Evolutionary conservation across 1,140 invertebrate species (phyloP).

Genomic region (Lasaia peninsularis): DNA sequence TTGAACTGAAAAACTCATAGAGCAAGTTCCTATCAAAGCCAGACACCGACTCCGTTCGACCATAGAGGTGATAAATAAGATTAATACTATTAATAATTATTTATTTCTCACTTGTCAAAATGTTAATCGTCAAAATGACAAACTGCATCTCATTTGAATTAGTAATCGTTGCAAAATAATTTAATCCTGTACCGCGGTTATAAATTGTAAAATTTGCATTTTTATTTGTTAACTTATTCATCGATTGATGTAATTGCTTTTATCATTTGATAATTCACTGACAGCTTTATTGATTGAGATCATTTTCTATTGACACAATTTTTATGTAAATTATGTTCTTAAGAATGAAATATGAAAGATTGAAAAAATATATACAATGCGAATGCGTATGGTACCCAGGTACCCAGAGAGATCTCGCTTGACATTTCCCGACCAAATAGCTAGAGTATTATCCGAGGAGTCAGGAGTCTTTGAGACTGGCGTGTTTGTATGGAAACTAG

Average conservation of each 20-base stretch:
- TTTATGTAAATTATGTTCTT: not conserved
- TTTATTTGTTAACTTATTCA: not conserved
- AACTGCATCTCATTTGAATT: constrained; percentile 4
- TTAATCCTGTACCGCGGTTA: not conserved
- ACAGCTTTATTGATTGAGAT: not conserved
- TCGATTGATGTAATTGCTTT: not conserved
- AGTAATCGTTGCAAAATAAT: not conserved
- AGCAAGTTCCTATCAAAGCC: too few species aligned
- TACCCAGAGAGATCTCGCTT: too few species aligned
- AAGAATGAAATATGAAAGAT: too few species aligned
- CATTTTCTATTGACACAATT: not conserved
- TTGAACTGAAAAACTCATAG: too few species aligned
- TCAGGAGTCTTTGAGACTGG: too few species aligned
- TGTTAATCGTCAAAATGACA: not conserved
- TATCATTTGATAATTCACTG: not conserved
- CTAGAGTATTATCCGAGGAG: too few species aligned
- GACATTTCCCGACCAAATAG: too few species aligned
- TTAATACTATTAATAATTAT: not conserved
- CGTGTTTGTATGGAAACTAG: too few species aligned
- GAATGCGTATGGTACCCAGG: too few species aligned
- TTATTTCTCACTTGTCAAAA: not conserved
- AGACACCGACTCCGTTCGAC: too few species aligned
- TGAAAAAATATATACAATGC: too few species aligned
- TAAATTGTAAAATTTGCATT: constrained; percentile 7
- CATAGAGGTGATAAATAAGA: too few species aligned